A percentile compares a stretch with the other conserved stretches of the same genome.
Evolutionary conservation across 2,797 vertebrate species (phyloP).

Genomic region (Odontamblyopus lacepedii): DNA sequence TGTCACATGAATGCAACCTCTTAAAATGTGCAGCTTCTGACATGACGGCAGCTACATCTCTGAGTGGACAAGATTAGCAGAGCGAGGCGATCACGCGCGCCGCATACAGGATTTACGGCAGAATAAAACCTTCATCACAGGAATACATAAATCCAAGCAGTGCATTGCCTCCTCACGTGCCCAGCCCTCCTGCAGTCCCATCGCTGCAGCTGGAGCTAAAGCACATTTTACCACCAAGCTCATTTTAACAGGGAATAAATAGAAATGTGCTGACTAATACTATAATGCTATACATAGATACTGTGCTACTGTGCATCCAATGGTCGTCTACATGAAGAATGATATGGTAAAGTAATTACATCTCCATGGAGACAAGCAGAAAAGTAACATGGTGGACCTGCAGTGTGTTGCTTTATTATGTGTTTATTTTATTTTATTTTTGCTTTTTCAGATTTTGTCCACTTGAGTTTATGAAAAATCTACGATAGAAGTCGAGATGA

Average conservation of each 20-base stretch:
- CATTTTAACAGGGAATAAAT: constrained; percentile 23
- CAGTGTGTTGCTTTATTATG: no score
- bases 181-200: constrained; percentile 25
- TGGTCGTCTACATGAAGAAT: no score
- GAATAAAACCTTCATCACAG: constrained; percentile 71
- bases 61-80: constrained; percentile 60
- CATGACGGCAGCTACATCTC: constrained; percentile 55
- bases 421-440: no score
- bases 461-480: no score
- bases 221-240: constrained; percentile 12
- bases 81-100: constrained; percentile 28
- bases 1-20: background rate
- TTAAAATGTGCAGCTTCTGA: constrained; percentile 56
- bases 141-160: constrained; percentile 60
- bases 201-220: constrained; percentile 18
- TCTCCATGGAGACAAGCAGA: no score
- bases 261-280: constrained; percentile 35
- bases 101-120: constrained; percentile 56
- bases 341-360: no score
- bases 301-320: background rate
- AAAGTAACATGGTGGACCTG: no score
- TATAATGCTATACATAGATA: constrained; percentile 35
- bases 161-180: constrained; percentile 31
- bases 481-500: no score
- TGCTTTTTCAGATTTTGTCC: no score